Base-by-base conservation (phyloP, 2,113 vertebrate species). In the Camelus bactrianus region DNA sequence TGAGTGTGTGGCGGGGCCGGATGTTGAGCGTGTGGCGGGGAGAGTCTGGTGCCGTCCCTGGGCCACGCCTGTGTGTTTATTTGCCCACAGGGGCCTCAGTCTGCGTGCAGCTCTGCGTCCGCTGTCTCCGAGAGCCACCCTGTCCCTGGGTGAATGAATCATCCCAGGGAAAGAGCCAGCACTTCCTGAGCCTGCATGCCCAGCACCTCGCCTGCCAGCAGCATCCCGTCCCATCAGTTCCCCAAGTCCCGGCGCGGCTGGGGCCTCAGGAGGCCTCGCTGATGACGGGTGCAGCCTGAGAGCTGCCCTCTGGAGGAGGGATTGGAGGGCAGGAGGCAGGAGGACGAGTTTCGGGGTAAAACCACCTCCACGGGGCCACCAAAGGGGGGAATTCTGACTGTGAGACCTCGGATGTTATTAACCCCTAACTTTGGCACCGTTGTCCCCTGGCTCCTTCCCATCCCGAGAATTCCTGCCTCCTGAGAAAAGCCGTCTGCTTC, bases 31-130 rank as follows among this genome's bases (percentile, higher is more conserved):
- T 52, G 48, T 19, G 48, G 30, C 6, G 75, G 67, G 72, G 54
- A 38, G 6, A 3, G 20, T 6, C 52, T 14, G 14, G 0, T 5
- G 7, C 54, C 9, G 1, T 17, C 64, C 52, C 30, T 24, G 3
- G 32, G 35, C 2, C 0, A 4, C 2, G 35, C 65, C 62, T 0
- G 8, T 0, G 24, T 6, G 24, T 58, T 8, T 3, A 16, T 17
- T 22, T 60, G 38, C 70, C 73, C 15, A 5, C 17, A 1, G 4
- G 22, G 13, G 73, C 56, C 80, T 28, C 0, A 17, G 52, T 69
- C n/a, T 60, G n/a, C 5, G 1, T 17, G 0, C 1, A 5, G n/a
- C 12, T 72, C 50, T n/a, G 17, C 24, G 15, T 10, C 11, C 5
- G 0, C 20, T 24, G 6, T 73, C 69, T 60, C 17, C 13, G 77